These are phyloP conservation scores for Sarcophaga carnaria DNA, from an alignment of 2,888 invertebrate species.

Conservation along the genomic window DNA sequence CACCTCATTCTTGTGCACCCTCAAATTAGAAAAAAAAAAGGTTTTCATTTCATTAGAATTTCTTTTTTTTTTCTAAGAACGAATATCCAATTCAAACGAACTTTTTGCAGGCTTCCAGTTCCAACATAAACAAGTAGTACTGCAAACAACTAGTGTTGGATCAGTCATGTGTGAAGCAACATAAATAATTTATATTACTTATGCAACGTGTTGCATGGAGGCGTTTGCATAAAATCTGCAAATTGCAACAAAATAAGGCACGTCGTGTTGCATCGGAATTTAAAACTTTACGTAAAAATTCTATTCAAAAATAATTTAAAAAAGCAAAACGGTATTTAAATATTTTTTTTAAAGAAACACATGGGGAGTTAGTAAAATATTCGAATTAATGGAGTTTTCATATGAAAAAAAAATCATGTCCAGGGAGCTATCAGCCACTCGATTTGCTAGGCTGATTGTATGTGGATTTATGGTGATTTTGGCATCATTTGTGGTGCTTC, in stretches of 20 bases:
- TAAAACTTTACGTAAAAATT: slow-evolving; percentile 49
- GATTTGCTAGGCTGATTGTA: no score
- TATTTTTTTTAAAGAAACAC: slow-evolving; percentile 1
- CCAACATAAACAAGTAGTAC: slow-evolving; percentile 20
- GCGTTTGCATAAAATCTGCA: slow-evolving; percentile 32
- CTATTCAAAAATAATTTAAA: neutral
- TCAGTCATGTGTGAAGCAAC: slow-evolving; percentile 16
- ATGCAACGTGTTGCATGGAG: slow-evolving; percentile 48
- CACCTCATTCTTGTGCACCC: no score
- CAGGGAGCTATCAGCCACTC: no score
- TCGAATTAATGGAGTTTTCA: neutral
- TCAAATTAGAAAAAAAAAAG: no score
- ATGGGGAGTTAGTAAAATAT: neutral
- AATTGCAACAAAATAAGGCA: slow-evolving; percentile 33
- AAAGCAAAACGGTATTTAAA: neutral
- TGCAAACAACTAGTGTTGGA: neutral
- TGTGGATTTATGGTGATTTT: no score
- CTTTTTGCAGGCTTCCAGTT: slow-evolving; percentile 24
- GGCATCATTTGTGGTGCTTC: no score
- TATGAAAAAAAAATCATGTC: no score
- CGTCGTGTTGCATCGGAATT: slow-evolving; percentile 59
- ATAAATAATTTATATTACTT: neutral
- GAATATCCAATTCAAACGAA: neutral
- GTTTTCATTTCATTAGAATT: no score
- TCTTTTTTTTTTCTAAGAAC: neutral